phyloP scores from a whole-genome alignment of 2,888 invertebrate genomes.

The Amorpha juglandis region DNA sequence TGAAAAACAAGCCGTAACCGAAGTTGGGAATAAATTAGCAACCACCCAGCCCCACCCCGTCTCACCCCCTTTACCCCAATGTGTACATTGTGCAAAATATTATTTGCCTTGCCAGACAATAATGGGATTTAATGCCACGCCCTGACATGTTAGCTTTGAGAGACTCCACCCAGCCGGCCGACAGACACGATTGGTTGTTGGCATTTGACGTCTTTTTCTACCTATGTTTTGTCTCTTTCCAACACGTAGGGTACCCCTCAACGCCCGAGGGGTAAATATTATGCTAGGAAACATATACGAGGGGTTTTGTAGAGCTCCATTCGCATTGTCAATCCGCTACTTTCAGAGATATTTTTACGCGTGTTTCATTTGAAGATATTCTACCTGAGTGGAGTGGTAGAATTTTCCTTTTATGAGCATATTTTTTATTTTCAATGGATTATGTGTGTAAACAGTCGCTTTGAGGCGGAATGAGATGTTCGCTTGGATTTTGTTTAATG shows the following conservation, averaged over 20 bases:
- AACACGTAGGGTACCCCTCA: constrained; percentile 76
- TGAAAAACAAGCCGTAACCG: constrained; percentile 84
- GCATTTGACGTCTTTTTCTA: constrained; percentile 51
- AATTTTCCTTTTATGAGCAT: constrained; percentile 79
- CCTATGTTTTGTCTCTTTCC: constrained; percentile 48
- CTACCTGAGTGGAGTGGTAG: constrained; percentile 81
- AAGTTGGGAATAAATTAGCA: constrained; percentile 84
- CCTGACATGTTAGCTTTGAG: constrained; percentile 84
- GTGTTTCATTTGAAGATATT: constrained; percentile 75
- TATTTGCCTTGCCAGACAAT: constrained; percentile 88
- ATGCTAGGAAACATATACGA: constrained; percentile 84
- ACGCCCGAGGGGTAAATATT: constrained; percentile 85
- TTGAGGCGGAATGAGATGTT: constrained; percentile 13
- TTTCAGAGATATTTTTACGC: constrained; percentile 76
- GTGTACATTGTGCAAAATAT: constrained; percentile 90
- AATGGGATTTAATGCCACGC: constrained; percentile 82
- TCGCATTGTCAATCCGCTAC: constrained; percentile 72
- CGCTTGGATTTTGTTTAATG: constrained; percentile 8
- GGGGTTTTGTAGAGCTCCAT: constrained; percentile 74
- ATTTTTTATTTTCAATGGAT: constrained; percentile 45
- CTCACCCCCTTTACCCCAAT: constrained; percentile 78
- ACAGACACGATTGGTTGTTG: constrained; percentile 62
- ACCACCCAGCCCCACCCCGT: constrained; percentile 67
- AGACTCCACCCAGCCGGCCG: constrained; percentile 65
- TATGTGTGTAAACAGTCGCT: constrained; percentile 51